Percentiles rank a stretch among this genome's conserved stretches.
Evolutionary conservation across 2,113 vertebrate genomes (phyloP).

Genomic region (Spizaetus ornatus): DNA sequence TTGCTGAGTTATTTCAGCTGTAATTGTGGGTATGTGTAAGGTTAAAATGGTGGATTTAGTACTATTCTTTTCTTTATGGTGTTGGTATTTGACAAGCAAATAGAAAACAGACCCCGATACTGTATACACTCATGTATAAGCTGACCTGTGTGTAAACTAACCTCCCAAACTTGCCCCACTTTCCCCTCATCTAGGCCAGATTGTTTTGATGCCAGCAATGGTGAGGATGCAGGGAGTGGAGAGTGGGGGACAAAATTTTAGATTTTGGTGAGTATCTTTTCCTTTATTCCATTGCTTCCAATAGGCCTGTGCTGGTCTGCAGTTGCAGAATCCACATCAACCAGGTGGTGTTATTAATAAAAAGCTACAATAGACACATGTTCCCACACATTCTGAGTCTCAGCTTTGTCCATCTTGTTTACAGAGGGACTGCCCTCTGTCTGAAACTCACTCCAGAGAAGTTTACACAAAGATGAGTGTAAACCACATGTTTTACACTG

Average conservation of each 20-base stretch:
- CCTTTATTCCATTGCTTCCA: not conserved
- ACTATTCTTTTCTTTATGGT: slow-evolving; percentile 52
- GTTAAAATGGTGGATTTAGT: slow-evolving; percentile 67
- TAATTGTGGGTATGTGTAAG: slow-evolving; percentile 68
- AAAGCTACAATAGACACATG: not conserved
- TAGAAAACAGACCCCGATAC: slow-evolving; percentile 51
- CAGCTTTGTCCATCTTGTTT: slow-evolving; percentile 38
- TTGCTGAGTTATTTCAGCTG: slow-evolving; percentile 74
- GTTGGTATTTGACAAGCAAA: slow-evolving; percentile 67
- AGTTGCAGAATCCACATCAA: fast-evolving
- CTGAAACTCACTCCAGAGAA: not conserved
- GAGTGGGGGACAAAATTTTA: not conserved
- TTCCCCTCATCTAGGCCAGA: not conserved
- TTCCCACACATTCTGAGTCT: not conserved
- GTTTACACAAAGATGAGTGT: slow-evolving; percentile 54
- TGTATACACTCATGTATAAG: slow-evolving; percentile 21
- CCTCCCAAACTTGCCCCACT: slow-evolving; percentile 5
- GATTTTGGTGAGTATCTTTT: not conserved
- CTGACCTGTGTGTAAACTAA: slow-evolving; percentile 45
- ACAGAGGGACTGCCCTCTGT: not conserved
- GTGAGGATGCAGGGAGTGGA: not conserved
- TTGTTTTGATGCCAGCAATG: not conserved
- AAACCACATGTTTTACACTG: slow-evolving; percentile 36
- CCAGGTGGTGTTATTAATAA: not conserved
- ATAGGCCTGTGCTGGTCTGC: not conserved